Conservation (phyloP, 2,888 invertebrate genomes). For the Steinernema hermaphroditum region DNA sequence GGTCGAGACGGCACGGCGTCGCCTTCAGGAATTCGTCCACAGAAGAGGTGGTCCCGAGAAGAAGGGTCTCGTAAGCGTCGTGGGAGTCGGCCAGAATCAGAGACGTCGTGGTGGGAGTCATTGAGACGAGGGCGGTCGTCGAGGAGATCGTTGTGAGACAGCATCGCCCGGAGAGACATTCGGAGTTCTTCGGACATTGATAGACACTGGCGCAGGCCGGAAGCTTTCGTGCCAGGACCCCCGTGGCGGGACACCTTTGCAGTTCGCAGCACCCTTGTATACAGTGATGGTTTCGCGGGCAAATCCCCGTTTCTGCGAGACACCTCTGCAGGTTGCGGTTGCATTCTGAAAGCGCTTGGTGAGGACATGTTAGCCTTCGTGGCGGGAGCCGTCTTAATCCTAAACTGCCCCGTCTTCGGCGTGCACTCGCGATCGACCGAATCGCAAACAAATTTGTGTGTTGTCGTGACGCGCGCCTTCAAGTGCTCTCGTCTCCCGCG, state of each 20-base stretch:
- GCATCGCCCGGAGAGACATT: constrained; percentile 51
- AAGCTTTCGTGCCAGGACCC: constrained; percentile 31
- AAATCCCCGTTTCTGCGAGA: constrained; percentile 45
- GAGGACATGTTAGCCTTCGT: not conserved
- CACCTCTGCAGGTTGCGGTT: constrained; percentile 45
- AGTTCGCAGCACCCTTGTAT: constrained; percentile 48
- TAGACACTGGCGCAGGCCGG: constrained; percentile 46
- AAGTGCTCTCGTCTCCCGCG: constrained; percentile 20
- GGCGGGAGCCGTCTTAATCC: constrained; percentile 16
- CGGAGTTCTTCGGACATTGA: constrained; percentile 47
- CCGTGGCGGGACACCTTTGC: constrained; percentile 45
- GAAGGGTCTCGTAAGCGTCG: not conserved
- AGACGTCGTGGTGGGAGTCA: constrained; percentile 11
- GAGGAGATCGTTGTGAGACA: constrained; percentile 33
- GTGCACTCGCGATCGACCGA: constrained; percentile 34
- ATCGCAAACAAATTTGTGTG: constrained; percentile 31
- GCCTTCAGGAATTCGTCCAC: constrained; percentile 31
- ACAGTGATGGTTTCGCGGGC: constrained; percentile 52
- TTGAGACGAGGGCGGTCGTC: not conserved
- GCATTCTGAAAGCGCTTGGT: constrained; percentile 36
- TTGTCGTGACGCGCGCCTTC: constrained; percentile 30
- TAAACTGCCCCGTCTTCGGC: not conserved
- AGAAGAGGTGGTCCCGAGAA: constrained; percentile 28
- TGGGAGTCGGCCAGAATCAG: not conserved
- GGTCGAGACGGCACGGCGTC: not conserved